Evolutionary conservation across 2,888 invertebrate species (phyloP).

Genomic region (Drosophila macrospina): DNA sequence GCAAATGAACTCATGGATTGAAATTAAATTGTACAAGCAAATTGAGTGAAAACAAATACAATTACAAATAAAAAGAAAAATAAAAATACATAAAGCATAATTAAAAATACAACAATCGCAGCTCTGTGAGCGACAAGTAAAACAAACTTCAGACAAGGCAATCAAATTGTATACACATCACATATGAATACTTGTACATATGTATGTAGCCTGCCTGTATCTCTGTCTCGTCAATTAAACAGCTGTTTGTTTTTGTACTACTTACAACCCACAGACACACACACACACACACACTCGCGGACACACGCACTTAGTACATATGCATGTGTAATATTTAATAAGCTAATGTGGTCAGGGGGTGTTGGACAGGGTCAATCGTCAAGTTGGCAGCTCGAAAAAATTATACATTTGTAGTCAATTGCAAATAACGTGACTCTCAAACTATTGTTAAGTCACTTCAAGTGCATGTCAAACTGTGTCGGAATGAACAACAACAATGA

Average conservation of each 20-base stretch:
- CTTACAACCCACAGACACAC: too few species aligned
- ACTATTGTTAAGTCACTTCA: slow-evolving; percentile 15
- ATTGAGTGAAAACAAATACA: slow-evolving; percentile 68
- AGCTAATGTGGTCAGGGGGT: slow-evolving; percentile 9
- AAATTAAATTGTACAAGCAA: slow-evolving; percentile 66
- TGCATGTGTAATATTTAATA: slow-evolving; percentile 15
- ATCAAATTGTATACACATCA: slow-evolving; percentile 7
- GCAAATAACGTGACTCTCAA: slow-evolving; percentile 28
- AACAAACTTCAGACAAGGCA: slow-evolving; percentile 52
- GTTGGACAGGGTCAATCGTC: slow-evolving; percentile 21
- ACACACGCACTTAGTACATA: not conserved
- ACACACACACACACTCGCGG: slow-evolving; percentile 8
- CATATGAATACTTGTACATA: not conserved
- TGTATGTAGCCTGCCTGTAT: not conserved
- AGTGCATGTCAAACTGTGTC: slow-evolving; percentile 22
- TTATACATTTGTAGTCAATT: slow-evolving; percentile 5
- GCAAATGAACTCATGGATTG: slow-evolving; percentile 42
- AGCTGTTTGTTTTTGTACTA: slow-evolving; percentile 28
- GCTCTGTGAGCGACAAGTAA: slow-evolving; percentile 35
- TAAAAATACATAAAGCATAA: slow-evolving; percentile 62
- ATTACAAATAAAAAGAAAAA: slow-evolving; percentile 2
- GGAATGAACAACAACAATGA: slow-evolving; percentile 14
- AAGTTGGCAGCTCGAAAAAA: slow-evolving; percentile 8
- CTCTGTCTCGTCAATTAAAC: slow-evolving; percentile 25
- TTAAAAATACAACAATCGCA: slow-evolving; percentile 54